Evolutionary conservation across 2,797 vertebrate species (phyloP).

Genomic region (Cirrhinus molitorella): DNA sequence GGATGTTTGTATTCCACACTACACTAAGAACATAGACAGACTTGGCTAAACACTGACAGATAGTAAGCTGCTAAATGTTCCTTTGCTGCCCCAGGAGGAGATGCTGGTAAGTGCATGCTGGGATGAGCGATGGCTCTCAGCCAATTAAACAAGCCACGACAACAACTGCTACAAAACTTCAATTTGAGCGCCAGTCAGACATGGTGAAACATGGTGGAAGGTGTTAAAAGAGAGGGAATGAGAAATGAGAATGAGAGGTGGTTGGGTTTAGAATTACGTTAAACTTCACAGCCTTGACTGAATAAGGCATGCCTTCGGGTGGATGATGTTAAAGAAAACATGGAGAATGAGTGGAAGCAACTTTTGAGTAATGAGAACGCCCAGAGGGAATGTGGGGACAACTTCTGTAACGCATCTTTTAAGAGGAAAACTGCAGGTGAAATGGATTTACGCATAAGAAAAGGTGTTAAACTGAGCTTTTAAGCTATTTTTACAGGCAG

Average conservation of each 20-base stretch:
- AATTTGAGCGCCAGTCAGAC: constrained; percentile 30
- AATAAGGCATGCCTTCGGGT: constrained; percentile 50
- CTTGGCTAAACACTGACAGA: constrained; percentile 41
- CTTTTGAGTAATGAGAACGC: neutral
- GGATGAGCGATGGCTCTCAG: constrained; percentile 21
- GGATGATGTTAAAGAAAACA: constrained; percentile 39
- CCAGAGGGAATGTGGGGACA: neutral
- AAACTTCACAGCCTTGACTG: constrained; percentile 31
- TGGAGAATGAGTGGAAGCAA: constrained; percentile 6
- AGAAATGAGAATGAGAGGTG: constrained; percentile 14
- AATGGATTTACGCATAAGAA: neutral
- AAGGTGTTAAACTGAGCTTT: neutral
- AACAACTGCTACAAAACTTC: constrained; percentile 37
- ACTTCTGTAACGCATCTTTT: neutral
- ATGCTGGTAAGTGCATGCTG: constrained; percentile 13
- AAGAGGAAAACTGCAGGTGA: too few species aligned
- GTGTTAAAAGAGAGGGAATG: constrained; percentile 2
- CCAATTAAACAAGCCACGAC: constrained; percentile 42
- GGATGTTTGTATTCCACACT: constrained; percentile 3
- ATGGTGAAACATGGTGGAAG: constrained; percentile 41
- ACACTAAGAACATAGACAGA: constrained; percentile 2
- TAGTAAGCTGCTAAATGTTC: constrained; percentile 5
- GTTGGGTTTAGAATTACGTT: constrained; percentile 16
- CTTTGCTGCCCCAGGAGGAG: constrained; percentile 2
- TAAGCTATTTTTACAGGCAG: too few species aligned